phyloP scores from a whole-genome alignment of 1,140 invertebrate genomes.

The Aphelenchoides besseyi region DNA sequence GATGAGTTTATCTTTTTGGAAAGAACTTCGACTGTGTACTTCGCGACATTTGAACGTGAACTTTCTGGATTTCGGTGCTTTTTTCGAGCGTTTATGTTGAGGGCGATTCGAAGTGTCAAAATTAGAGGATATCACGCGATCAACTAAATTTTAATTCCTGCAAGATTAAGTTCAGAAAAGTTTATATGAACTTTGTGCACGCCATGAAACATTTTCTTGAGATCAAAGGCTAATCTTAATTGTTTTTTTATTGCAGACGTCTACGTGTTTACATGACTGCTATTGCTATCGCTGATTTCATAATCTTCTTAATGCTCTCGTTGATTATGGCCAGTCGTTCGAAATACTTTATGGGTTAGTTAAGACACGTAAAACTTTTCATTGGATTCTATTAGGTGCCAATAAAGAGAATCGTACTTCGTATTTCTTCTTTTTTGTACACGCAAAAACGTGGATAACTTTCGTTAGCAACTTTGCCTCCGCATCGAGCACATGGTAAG shows the following conservation, averaged over 20 bases:
- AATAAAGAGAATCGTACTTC: neutral
- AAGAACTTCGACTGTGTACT: too few species aligned
- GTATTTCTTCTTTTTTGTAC: neutral
- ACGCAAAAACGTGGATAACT: neutral
- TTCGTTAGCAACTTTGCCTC: neutral
- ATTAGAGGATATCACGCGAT: too few species aligned
- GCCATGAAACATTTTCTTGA: too few species aligned
- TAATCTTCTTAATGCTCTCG: neutral
- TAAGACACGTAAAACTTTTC: neutral
- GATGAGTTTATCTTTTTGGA: too few species aligned
- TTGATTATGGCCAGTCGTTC: neutral
- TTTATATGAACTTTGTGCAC: too few species aligned
- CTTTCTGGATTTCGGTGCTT: too few species aligned
- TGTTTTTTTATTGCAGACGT: conserved; percentile 2
- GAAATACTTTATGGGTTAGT: neutral
- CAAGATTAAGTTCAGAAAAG: too few species aligned
- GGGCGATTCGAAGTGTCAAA: too few species aligned
- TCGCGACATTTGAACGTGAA: too few species aligned
- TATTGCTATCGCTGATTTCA: neutral
- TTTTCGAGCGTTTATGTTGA: too few species aligned
- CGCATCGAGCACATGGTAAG: neutral
- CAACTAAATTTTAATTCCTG: too few species aligned
- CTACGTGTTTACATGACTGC: conserved; percentile 4
- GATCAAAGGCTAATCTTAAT: too few species aligned
- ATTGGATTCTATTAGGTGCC: neutral